Evolutionary conservation across 2,113 vertebrate species (phyloP).

Genomic region (Pelvicachromis taeniatus): DNA sequence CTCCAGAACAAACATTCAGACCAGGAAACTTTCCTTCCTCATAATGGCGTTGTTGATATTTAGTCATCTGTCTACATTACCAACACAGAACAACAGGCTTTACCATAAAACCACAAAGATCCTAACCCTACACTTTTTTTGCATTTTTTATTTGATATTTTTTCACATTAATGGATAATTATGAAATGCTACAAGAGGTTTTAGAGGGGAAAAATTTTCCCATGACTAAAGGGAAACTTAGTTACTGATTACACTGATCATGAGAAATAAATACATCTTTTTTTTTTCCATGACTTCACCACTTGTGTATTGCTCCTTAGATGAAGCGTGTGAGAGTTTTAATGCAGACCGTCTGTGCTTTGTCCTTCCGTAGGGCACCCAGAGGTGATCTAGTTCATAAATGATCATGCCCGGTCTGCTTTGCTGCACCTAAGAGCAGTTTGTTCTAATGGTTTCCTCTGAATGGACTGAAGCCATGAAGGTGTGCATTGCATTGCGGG

Average conservation of each 20-base stretch:
- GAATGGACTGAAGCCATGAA: constrained; percentile 58
- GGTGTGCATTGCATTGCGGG: constrained; percentile 50
- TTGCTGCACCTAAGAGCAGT: constrained; percentile 71
- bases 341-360: constrained; percentile 17
- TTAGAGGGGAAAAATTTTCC: not conserved
- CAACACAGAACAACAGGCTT: not conserved
- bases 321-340: not conserved
- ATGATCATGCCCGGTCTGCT: constrained; percentile 65
- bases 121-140: not conserved
- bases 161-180: not conserved
- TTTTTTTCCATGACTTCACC: not conserved
- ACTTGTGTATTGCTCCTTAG: not conserved
- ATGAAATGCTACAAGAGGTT: not conserved
- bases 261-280: not conserved
- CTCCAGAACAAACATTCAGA: not conserved
- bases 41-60: not conserved
- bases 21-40: not conserved
- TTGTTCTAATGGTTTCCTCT: constrained; percentile 76
- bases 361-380: constrained; percentile 68
- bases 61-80: not conserved
- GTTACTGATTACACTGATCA: not conserved
- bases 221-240: not conserved
- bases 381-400: constrained; percentile 65
- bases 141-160: not conserved
- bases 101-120: not conserved